Base-by-base conservation (phyloP, 2,113 vertebrate species). In the Pangasianodon gigas region DNA sequence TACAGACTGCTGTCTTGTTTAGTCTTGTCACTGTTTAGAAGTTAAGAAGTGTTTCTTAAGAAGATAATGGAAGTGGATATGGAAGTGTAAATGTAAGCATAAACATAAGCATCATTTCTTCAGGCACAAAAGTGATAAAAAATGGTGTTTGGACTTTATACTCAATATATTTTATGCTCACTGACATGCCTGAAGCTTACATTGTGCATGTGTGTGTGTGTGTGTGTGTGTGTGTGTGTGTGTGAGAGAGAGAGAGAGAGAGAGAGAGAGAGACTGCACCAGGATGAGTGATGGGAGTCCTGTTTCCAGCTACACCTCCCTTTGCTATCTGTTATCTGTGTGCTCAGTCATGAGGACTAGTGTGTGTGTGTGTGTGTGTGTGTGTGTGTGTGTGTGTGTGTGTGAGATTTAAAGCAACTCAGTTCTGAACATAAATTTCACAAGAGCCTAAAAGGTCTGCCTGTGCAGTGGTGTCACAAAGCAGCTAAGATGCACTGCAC, bases 351-450 rank as follows among this genome's bases (percentile, higher is more conserved):
- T 60, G 67, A 87, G 80, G 58, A 79, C 77, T 51, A 41, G 46
- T 52, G 54, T 62, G 58, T 51, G 51, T 84, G 48, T 37, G 58
- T 82, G 56, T 80, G 18, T 51, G 87, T 81, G 79, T 46, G 51
- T 52, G 80, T 29, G 32, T 65, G 24, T 29, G 85, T 51, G 29
- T 46, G 75, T 62, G 46, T 2, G 44, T 7, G 87, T 3, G 26
- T 26, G 67, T 1, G 74, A 10, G 75, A 83, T 91, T 90, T 90
- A 89, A 37, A 82, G 74, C 21, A 54, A 51, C 74, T 82, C 52
- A 90, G 86, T 69, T 52, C 67, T 87, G 19, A 88, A 84, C 86
- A 90, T 91, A 87, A 84, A 92, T 91, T 88, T 85, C 4, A 54
- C 48, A 52, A 21, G 69, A 87, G 10, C 56, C 13, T 67, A 14